Evolutionary conservation across 2,797 vertebrate genomes (phyloP).

Genomic region (Onychomys leucogaster): DNA sequence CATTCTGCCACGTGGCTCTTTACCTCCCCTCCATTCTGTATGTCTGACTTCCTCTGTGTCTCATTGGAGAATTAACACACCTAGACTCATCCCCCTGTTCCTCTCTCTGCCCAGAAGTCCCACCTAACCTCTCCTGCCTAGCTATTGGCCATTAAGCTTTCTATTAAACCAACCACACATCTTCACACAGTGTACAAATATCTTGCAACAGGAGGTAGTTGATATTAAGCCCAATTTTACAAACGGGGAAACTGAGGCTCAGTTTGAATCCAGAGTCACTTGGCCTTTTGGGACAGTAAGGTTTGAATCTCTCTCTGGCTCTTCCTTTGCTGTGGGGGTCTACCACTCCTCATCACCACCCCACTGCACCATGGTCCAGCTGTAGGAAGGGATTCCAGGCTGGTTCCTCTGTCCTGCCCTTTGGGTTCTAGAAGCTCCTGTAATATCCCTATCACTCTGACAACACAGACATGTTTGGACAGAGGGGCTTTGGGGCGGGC

Average conservation of each 20-base stretch:
- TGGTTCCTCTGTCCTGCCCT: no score
- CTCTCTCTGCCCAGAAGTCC: background rate
- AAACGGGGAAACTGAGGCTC: background rate
- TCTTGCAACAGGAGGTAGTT: background rate
- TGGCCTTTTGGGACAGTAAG: background rate
- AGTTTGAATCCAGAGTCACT: background rate
- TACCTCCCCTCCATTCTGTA: background rate
- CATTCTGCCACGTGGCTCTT: background rate
- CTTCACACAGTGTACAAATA: background rate
- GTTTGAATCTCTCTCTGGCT: background rate
- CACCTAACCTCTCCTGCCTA: background rate
- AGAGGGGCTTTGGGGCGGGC: background rate
- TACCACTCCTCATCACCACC: no score
- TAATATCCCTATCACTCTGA: background rate
- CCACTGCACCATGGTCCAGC: accelerated
- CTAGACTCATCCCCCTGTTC: background rate
- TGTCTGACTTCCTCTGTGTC: background rate
- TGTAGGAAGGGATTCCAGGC: background rate
- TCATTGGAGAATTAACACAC: background rate
- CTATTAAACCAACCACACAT: background rate
- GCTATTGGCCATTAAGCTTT: background rate
- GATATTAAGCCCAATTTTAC: background rate
- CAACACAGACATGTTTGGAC: background rate
- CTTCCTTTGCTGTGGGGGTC: background rate
- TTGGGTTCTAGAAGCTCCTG: background rate